Evolutionary conservation across 2,113 vertebrate species (phyloP).

Genomic region (Beaufortia kweichowensis): DNA sequence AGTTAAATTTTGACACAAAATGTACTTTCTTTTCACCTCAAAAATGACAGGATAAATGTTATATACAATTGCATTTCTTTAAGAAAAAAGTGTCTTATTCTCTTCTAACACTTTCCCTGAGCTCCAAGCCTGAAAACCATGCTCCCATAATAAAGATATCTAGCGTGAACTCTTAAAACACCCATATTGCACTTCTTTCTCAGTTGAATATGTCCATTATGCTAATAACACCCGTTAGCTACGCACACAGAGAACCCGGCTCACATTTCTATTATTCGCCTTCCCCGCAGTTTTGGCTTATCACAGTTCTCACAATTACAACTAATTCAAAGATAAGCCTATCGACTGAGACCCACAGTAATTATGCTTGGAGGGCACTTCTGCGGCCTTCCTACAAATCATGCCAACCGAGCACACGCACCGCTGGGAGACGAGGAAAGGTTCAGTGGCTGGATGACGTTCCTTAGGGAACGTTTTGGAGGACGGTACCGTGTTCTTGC

Average conservation of each 20-base stretch:
- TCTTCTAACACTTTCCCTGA: conserved; percentile 1
- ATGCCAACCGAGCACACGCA: neutral
- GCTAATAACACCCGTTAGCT: conserved; percentile 59
- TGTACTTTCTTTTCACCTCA: too few species aligned
- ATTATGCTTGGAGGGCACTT: conserved; percentile 73
- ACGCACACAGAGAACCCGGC: conserved; percentile 15
- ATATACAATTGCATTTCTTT: too few species aligned
- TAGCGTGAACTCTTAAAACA: conserved; percentile 40
- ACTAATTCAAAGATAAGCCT: conserved; percentile 68
- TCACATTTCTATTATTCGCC: conserved; percentile 31
- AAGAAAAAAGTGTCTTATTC: neutral
- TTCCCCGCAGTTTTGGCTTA: conserved; percentile 56
- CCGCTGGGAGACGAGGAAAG: neutral
- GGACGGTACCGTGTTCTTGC: conserved; percentile 48
- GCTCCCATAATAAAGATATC: conserved; percentile 41
- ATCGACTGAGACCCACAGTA: conserved; percentile 66
- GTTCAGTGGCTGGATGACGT: neutral
- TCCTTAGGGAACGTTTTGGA: conserved; percentile 45
- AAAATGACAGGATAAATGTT: too few species aligned
- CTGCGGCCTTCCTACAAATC: conserved; percentile 45
- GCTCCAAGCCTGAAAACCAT: conserved; percentile 8
- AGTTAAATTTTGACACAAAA: too few species aligned
- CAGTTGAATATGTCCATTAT: conserved; percentile 61
- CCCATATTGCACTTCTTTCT: conserved; percentile 52
- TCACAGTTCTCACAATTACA: conserved; percentile 73